Conservation (phyloP, 2,113 vertebrate species). For the Oriolus oriolus region DNA sequence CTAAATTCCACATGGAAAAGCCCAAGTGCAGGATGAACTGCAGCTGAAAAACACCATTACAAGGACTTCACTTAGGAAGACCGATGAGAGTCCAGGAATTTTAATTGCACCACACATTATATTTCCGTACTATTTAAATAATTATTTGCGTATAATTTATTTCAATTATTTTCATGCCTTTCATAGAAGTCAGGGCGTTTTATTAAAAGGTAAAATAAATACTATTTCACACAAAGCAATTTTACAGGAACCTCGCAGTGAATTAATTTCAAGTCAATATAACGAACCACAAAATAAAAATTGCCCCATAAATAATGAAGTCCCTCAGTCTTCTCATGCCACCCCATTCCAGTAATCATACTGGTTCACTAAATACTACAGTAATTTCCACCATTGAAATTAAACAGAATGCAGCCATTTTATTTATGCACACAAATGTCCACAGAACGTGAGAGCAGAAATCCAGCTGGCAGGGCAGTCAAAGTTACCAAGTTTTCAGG, state of each 20-base stretch:
- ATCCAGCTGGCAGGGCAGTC: background rate
- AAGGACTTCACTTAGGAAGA: background rate
- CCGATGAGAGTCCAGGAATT: background rate
- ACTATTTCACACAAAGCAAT: background rate
- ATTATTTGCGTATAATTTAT: background rate
- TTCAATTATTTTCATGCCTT: conserved; percentile 10
- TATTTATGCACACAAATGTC: background rate
- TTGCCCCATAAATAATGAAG: background rate
- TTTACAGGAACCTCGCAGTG: background rate
- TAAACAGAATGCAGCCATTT: background rate
- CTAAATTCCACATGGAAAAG: background rate
- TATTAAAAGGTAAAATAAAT: conserved; percentile 23
- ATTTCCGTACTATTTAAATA: background rate
- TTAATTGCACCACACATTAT: background rate
- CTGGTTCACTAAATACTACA: background rate
- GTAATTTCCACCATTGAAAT: background rate
- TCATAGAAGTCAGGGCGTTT: background rate
- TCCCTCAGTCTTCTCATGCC: background rate
- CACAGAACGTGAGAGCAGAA: background rate
- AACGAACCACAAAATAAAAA: conserved; percentile 6
- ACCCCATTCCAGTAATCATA: background rate
- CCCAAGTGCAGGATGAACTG: background rate
- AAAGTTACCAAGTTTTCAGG: background rate
- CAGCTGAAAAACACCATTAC: background rate
- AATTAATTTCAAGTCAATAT: conserved; percentile 16